These are phyloP conservation scores for Caenorhabditis uteleia DNA, from an alignment of 2,888 invertebrate species.

Conservation along the genomic window DNA sequence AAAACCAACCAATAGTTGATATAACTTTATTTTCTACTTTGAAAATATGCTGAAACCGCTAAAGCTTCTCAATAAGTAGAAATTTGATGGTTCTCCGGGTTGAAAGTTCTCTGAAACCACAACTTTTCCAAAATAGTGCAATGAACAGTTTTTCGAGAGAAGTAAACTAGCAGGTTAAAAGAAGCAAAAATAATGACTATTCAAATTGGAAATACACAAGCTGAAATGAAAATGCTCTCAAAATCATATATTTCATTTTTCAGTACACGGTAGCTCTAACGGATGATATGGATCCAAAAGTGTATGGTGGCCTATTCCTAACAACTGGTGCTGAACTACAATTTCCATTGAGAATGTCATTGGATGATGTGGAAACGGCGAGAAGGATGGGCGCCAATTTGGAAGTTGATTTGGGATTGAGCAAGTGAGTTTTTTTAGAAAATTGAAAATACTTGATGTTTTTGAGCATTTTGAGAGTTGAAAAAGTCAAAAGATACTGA, in stretches of 20 bases:
- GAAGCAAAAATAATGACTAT: conserved; percentile 1
- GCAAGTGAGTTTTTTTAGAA: conserved; percentile 32
- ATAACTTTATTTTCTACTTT: too few species aligned
- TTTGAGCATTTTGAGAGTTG: background rate
- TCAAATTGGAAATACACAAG: background rate
- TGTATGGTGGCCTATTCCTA: conserved; percentile 52
- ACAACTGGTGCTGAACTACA: conserved; percentile 53
- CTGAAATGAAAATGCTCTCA: background rate
- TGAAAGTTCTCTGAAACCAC: too few species aligned
- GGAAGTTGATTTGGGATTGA: conserved; percentile 52
- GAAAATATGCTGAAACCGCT: too few species aligned
- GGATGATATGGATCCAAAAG: conserved; percentile 50
- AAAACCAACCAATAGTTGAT: too few species aligned
- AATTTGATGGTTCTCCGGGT: too few species aligned
- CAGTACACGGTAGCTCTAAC: conserved; percentile 43
- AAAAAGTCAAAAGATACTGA: background rate
- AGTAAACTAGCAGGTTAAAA: too few species aligned
- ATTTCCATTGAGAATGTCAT: conserved; percentile 45
- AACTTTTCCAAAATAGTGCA: too few species aligned
- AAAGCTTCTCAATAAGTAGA: too few species aligned
- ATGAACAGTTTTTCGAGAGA: background rate
- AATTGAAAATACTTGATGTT: too few species aligned
- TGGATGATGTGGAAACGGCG: conserved; percentile 54
- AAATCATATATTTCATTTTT: too few species aligned
- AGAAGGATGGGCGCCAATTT: conserved; percentile 49